Evolutionary conservation across 1,140 invertebrate species (phyloP).

Genomic region (Dinothrombium tinctorium): DNA sequence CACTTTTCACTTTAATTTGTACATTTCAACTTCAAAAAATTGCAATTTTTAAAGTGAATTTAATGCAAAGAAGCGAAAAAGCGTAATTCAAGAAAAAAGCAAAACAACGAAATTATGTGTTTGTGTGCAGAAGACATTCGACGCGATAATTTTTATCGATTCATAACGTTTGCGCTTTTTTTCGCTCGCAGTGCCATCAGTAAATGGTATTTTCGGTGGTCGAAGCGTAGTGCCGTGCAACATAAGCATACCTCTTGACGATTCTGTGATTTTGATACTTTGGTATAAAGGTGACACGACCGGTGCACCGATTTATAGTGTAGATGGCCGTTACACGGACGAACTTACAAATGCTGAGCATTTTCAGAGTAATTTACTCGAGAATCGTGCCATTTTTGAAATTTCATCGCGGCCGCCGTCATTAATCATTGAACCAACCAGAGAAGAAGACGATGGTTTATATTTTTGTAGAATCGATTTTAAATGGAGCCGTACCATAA

Average conservation of each 20-base stretch:
- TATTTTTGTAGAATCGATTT: slow-evolving; percentile 16
- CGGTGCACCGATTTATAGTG: slow-evolving; percentile 14
- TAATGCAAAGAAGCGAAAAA: too few species aligned
- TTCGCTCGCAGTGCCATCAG: too few species aligned
- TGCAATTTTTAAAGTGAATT: too few species aligned
- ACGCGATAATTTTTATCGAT: too few species aligned
- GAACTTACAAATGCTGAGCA: background rate
- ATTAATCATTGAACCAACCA: slow-evolving; percentile 12
- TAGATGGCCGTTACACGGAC: slow-evolving; percentile 11
- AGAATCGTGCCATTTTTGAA: background rate
- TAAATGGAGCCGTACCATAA: slow-evolving; percentile 13
- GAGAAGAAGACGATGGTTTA: slow-evolving; percentile 10
- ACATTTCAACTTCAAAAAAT: too few species aligned
- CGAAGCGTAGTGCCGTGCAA: too few species aligned
- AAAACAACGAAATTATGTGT: too few species aligned
- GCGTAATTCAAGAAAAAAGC: too few species aligned
- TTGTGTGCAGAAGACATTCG: too few species aligned
- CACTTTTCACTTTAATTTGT: too few species aligned
- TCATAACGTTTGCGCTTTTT: too few species aligned
- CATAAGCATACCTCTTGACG: slow-evolving; percentile 21
- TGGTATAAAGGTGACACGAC: slow-evolving; percentile 43
- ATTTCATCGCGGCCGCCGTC: slow-evolving; percentile 3
- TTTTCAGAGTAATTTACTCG: background rate
- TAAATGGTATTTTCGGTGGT: too few species aligned
- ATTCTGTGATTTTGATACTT: slow-evolving; percentile 49